Evolutionary conservation across 2,797 vertebrate species (phyloP).

Genomic region (Toxotes lorentzi): DNA sequence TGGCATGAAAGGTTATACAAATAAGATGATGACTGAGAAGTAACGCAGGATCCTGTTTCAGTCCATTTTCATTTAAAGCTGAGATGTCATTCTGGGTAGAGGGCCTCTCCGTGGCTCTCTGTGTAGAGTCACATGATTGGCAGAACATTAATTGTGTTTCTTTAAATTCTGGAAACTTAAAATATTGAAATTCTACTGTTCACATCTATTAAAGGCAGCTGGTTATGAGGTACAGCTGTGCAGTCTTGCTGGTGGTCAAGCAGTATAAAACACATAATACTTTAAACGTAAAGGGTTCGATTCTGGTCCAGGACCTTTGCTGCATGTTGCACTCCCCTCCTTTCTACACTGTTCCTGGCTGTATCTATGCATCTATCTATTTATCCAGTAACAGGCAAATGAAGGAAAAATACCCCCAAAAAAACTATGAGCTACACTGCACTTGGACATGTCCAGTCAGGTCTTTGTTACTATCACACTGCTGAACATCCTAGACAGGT

Average conservation of each 20-base stretch:
- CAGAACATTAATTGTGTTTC: slow-evolving; percentile 4
- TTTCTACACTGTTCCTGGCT: neutral
- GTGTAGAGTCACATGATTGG: slow-evolving; percentile 15
- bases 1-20: slow-evolving; percentile 53
- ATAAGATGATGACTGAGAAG: slow-evolving; percentile 56
- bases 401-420: neutral
- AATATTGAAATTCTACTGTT: neutral
- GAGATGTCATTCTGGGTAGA: slow-evolving; percentile 46
- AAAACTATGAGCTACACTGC: neutral
- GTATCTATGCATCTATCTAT: neutral
- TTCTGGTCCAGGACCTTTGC: neutral
- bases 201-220: neutral
- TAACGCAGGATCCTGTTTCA: slow-evolving; percentile 56
- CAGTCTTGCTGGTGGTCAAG: neutral
- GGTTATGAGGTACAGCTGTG: neutral
- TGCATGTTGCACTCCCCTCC: neutral
- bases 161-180: neutral
- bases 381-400: neutral
- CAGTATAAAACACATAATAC: neutral
- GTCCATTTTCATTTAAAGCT: slow-evolving; percentile 55
- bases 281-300: neutral
- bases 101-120: slow-evolving; percentile 13
- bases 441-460: neutral
- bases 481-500: neutral
- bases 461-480: neutral